phyloP scores from a whole-genome alignment of 2,113 vertebrate genomes.

The Tonatia bakeri region DNA sequence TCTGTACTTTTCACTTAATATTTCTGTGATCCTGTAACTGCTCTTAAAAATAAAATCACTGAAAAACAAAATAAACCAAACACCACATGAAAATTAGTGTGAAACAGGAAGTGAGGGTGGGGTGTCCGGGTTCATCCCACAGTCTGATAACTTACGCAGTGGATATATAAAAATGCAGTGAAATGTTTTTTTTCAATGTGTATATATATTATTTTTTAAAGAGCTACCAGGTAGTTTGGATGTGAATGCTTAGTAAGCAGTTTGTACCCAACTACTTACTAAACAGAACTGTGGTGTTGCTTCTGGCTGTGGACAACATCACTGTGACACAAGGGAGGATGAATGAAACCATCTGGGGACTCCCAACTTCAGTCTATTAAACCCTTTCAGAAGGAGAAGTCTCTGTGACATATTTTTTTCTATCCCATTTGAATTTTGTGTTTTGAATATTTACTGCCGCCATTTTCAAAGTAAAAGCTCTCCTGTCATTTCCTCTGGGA shows the following conservation, averaged over 20 bases:
- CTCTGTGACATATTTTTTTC: background rate
- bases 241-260: background rate
- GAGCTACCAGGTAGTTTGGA: background rate
- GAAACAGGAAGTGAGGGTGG: background rate
- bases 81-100: background rate
- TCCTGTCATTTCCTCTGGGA: background rate
- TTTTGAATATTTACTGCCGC: background rate
- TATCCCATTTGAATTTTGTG: background rate
- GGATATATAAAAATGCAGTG: background rate
- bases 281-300: background rate
- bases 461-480: background rate
- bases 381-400: background rate
- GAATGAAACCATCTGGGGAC: background rate
- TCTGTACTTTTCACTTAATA: background rate
- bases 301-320: background rate
- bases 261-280: background rate
- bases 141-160: background rate
- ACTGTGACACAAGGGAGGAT: background rate
- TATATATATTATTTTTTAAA: background rate
- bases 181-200: background rate
- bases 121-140: background rate
- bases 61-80: background rate
- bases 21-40: background rate
- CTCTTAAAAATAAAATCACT: background rate
- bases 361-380: background rate